phyloP scores from a whole-genome alignment of 2,888 invertebrate genomes.

The Nomada flava region DNA sequence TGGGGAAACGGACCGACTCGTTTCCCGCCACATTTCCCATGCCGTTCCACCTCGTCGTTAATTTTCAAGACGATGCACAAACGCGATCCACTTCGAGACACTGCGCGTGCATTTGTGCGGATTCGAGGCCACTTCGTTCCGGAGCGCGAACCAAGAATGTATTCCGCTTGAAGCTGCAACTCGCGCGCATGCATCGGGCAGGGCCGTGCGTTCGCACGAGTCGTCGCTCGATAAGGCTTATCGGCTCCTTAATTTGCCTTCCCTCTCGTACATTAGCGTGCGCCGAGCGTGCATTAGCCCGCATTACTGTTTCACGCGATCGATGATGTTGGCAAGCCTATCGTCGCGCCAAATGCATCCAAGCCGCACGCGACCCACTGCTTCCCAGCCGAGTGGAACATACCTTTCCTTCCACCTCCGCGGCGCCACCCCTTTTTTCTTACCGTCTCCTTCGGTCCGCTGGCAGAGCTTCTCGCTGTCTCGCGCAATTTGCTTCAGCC shows the following conservation, averaged over 20 bases:
- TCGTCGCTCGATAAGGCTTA: slow-evolving; percentile 71
- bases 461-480: too few species aligned
- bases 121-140: slow-evolving; percentile 55
- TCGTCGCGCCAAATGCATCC: slow-evolving; percentile 45
- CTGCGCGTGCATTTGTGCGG: slow-evolving; percentile 42
- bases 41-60: slow-evolving; percentile 44
- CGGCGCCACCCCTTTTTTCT: not conserved
- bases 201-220: slow-evolving; percentile 37
- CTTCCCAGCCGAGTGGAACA: not conserved
- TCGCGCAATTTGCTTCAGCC: too few species aligned
- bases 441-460: not conserved
- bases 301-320: slow-evolving; percentile 74
- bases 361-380: slow-evolving; percentile 36
- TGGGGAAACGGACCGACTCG: not conserved
- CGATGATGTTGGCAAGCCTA: slow-evolving; percentile 67
- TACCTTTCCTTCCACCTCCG: not conserved
- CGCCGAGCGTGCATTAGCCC: slow-evolving; percentile 69
- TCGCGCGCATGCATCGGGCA: not conserved
- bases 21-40: not conserved
- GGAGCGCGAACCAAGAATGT: slow-evolving; percentile 33
- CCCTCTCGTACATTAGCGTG: slow-evolving; percentile 68
- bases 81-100: slow-evolving; percentile 43
- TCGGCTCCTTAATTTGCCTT: slow-evolving; percentile 75
- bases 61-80: slow-evolving; percentile 57
- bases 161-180: not conserved